Conservation (phyloP, 1,140 invertebrate genomes). For the Drosophila pectinifera region DNA sequence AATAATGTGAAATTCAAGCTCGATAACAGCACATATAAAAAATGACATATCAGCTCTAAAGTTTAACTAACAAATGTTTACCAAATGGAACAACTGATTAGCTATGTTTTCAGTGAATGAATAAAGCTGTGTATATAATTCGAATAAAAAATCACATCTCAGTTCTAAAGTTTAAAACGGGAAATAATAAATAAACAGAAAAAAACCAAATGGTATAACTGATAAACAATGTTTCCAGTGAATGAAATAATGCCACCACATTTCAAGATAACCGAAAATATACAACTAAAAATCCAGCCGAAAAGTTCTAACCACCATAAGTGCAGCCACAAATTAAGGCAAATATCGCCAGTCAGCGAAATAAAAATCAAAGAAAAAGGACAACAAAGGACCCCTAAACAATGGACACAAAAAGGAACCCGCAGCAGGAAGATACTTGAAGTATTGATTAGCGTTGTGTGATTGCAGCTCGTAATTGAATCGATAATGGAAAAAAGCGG, state of each 20-base stretch:
- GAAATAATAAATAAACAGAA: no score
- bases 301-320: not conserved
- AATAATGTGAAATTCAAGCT: no score
- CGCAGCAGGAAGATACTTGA: not conserved
- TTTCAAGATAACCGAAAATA: not conserved
- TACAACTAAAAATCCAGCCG: not conserved
- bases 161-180: not conserved
- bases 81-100: not conserved
- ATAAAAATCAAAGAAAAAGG: conserved; percentile 1
- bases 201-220: not conserved
- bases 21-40: no score
- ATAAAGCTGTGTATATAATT: no score
- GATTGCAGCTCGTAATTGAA: conserved; percentile 22
- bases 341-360: not conserved
- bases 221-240: not conserved
- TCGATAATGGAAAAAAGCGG: conserved; percentile 41
- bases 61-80: not conserved
- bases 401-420: conserved; percentile 1
- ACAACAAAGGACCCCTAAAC: conserved; percentile 16
- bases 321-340: not conserved
- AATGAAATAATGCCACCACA: not conserved
- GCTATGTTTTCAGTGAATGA: not conserved
- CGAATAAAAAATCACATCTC: no score
- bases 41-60: not conserved
- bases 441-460: conserved; percentile 13